These are phyloP conservation scores for Hypothenemus hampei DNA, from an alignment of 1,140 invertebrate genomes.

Conservation along the genomic window DNA sequence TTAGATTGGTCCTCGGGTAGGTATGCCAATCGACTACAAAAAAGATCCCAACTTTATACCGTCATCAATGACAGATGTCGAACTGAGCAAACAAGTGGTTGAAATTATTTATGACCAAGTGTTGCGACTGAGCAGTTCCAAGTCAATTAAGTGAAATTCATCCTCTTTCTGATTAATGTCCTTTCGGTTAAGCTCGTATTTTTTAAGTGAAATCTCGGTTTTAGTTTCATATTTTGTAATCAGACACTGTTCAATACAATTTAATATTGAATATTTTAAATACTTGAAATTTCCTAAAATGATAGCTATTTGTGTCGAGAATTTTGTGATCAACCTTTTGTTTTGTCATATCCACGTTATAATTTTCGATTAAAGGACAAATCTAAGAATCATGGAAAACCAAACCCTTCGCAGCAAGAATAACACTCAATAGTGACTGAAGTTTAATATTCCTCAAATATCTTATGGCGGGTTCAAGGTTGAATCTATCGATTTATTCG, in stretches of 20 bases:
- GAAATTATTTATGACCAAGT: conserved; percentile 35
- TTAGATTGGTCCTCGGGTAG: not conserved
- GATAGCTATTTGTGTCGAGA: too few relatives aligned
- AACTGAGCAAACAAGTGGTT: conserved; percentile 35
- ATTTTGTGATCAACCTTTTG: too few relatives aligned
- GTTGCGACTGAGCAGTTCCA: conserved; percentile 29
- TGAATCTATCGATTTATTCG: conserved; percentile 20
- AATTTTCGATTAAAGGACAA: too few relatives aligned
- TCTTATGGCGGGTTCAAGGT: conserved; percentile 17
- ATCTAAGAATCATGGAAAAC: not conserved
- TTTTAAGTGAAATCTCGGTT: too few relatives aligned
- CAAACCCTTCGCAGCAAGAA: not conserved
- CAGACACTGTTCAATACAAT: too few relatives aligned
- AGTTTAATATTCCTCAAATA: conserved; percentile 9
- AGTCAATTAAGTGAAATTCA: conserved; percentile 33
- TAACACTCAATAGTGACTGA: conserved; percentile 6
- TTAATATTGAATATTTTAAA: too few relatives aligned
- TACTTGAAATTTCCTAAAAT: too few relatives aligned
- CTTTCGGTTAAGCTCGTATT: too few relatives aligned
- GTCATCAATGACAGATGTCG: conserved; percentile 24
- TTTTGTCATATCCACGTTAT: too few relatives aligned
- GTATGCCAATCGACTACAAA: not conserved
- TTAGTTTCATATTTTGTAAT: too few relatives aligned
- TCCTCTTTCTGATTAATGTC: conserved; percentile 21
- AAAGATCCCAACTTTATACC: not conserved